Percentiles rank a stretch among this genome's conserved stretches.
Evolutionary conservation across 2,888 invertebrate genomes (phyloP).

Genomic region (Cancer borealis): DNA sequence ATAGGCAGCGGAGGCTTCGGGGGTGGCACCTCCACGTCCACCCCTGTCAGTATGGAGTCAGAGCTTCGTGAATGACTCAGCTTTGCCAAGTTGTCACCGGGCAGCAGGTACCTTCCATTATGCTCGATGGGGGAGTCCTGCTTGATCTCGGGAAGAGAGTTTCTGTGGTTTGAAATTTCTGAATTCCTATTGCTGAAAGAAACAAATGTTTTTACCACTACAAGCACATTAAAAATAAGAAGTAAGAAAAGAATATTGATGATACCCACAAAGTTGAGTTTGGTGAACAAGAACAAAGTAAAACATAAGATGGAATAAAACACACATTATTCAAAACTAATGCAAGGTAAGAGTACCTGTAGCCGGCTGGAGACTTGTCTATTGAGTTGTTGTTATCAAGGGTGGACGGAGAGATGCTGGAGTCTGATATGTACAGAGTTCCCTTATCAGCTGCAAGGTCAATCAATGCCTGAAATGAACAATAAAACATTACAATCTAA

Average conservation of each 20-base stretch:
- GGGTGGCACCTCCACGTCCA: constrained; percentile 62
- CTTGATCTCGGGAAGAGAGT: constrained; percentile 87
- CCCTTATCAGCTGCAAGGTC: constrained; percentile 89
- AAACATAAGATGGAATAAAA: neutral
- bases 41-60: constrained; percentile 70
- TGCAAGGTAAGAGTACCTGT: constrained; percentile 52
- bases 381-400: constrained; percentile 68
- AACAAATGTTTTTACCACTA: neutral
- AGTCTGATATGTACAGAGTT: constrained; percentile 65
- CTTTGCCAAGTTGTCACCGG: constrained; percentile 55
- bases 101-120: constrained; percentile 53
- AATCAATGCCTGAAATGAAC: constrained; percentile 84
- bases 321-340: neutral
- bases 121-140: constrained; percentile 66
- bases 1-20: constrained; percentile 66
- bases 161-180: constrained; percentile 80
- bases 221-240: neutral
- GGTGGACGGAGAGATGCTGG: constrained; percentile 64
- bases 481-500: neutral
- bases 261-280: neutral
- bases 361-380: constrained; percentile 67
- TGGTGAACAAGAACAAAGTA: neutral
- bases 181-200: constrained; percentile 61
- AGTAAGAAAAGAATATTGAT: neutral
- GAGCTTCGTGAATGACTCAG: constrained; percentile 74